Conservation (phyloP, 2,888 invertebrate species). For the Stenodera caucasica region DNA sequence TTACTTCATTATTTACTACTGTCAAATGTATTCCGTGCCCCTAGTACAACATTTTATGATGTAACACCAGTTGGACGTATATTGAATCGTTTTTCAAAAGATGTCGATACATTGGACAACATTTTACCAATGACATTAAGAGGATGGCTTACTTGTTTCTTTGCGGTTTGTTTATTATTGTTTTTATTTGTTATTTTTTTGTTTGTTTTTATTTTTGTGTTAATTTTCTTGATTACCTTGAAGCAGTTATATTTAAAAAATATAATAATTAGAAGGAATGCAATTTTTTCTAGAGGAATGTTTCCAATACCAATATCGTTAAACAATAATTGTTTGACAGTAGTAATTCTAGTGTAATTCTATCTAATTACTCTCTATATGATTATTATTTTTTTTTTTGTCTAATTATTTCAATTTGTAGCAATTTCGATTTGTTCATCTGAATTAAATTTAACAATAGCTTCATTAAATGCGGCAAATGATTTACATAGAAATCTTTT, state of each 20-base stretch:
- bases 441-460: slow-evolving; percentile 61
- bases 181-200: neutral
- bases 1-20: slow-evolving; percentile 68
- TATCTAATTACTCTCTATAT: slow-evolving; percentile 3
- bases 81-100: slow-evolving; percentile 77
- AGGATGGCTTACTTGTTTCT: slow-evolving; percentile 70
- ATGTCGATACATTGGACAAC: slow-evolving; percentile 72
- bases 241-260: slow-evolving; percentile 44
- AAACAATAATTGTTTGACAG: neutral
- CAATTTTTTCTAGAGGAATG: slow-evolving; percentile 6
- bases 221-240: slow-evolving; percentile 21
- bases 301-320: neutral
- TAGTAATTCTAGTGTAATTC: slow-evolving; percentile 4
- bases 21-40: slow-evolving; percentile 66
- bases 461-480: slow-evolving; percentile 63
- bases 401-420: slow-evolving; percentile 45
- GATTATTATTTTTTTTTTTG: slow-evolving; percentile 2
- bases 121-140: slow-evolving; percentile 71
- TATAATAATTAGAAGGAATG: neutral
- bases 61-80: slow-evolving; percentile 78
- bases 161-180: slow-evolving; percentile 58
- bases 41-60: slow-evolving; percentile 75
- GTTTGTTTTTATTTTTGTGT: neutral
- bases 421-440: slow-evolving; percentile 58
- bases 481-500: slow-evolving; percentile 63